phyloP scores from a whole-genome alignment of 2,797 vertebrate genomes.

The Sebastes oblongus region DNA sequence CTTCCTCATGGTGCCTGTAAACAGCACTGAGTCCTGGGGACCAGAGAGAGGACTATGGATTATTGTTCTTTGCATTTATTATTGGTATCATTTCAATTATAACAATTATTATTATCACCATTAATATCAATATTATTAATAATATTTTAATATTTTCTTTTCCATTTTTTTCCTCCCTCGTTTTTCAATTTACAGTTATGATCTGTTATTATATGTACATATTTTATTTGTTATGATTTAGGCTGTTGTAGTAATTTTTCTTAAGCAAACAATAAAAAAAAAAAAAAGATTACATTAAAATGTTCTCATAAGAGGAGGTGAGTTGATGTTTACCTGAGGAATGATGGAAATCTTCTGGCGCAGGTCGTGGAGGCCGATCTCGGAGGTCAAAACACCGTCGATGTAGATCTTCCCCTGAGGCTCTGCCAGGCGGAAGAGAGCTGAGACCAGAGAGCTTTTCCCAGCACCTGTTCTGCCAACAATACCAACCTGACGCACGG shows the following conservation, averaged over 20 bases:
- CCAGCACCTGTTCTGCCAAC: constrained; percentile 93
- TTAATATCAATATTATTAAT: too few relatives aligned
- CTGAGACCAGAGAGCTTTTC: constrained; percentile 91
- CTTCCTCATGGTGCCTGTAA: constrained; percentile 93
- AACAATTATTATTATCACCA: too few relatives aligned
- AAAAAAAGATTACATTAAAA: too few relatives aligned
- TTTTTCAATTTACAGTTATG: too few relatives aligned
- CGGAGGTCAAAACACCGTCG: constrained; percentile 88
- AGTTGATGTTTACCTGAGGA: constrained; percentile 84
- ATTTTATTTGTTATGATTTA: too few relatives aligned
- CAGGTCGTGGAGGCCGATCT: constrained; percentile 93
- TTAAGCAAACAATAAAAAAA: too few relatives aligned
- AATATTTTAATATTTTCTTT: too few relatives aligned
- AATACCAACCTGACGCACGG: constrained; percentile 85
- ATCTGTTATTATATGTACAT: too few relatives aligned
- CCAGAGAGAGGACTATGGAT: constrained; percentile 31
- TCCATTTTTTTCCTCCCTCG: too few relatives aligned
- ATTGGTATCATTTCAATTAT: too few relatives aligned
- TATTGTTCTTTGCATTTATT: background rate
- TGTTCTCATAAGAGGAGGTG: background rate
- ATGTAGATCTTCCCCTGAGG: constrained; percentile 90
- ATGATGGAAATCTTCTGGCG: constrained; percentile 95
- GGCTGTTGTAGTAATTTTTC: too few relatives aligned
- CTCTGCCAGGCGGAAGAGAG: constrained; percentile 91
- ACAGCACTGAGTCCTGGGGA: constrained; percentile 93